Percentiles rank a stretch among this genome's conserved stretches.
phyloP scores from a whole-genome alignment of 2,797 vertebrate genomes.

The Iguana delicatissima region DNA sequence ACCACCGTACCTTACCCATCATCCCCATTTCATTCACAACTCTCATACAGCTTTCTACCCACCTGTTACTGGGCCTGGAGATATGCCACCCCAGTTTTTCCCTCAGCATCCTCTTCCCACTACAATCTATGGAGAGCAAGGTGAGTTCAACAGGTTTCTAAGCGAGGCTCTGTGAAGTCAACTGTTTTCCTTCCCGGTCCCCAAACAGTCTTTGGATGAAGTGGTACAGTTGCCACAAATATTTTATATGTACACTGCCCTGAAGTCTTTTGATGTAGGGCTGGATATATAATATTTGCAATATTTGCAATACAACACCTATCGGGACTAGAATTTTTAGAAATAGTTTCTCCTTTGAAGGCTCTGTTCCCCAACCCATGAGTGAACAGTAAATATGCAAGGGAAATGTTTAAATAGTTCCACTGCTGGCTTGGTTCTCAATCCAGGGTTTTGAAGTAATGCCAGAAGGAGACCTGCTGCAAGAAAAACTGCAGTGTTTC shows the following conservation, averaged over 20 bases:
- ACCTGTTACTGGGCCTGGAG: conserved; percentile 92
- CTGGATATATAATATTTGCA: neutral
- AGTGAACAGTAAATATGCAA: neutral
- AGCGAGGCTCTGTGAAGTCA: neutral
- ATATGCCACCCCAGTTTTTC: conserved; percentile 93
- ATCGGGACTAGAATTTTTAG: neutral
- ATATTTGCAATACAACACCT: neutral
- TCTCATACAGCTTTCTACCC: conserved; percentile 94
- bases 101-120: conserved; percentile 95
- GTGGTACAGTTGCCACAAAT: too few relatives aligned
- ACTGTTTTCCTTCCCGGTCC: neutral
- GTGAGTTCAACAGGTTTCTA: conserved; percentile 76
- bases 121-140: conserved; percentile 93
- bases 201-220: neutral
- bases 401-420: neutral
- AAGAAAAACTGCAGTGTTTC: neutral
- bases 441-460: neutral
- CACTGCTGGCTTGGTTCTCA: neutral
- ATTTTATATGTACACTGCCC: too few relatives aligned
- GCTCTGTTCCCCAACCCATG: neutral
- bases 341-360: neutral
- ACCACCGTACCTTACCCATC: conserved; percentile 91
- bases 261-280: too few relatives aligned
- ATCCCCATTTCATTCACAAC: conserved; percentile 95
- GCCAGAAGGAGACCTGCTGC: neutral